Conservation (phyloP, 2,113 vertebrate species). For the Ictalurus furcatus region DNA sequence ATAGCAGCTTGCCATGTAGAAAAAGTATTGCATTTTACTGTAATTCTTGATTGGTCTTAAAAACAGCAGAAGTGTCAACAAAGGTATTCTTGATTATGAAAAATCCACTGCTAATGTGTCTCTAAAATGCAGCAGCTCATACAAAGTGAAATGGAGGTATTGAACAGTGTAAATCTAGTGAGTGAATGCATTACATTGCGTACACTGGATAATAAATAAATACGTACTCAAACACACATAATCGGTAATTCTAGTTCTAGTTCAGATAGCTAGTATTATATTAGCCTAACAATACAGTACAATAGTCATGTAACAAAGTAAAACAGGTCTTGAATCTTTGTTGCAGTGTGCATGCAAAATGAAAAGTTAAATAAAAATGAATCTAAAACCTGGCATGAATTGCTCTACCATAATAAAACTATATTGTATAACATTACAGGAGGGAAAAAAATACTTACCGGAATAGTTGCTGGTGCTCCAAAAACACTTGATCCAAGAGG, state of each 20-base stretch:
- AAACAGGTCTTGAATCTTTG: not conserved
- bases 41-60: not conserved
- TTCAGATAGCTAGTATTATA: not conserved
- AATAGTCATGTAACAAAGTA: not conserved
- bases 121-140: not conserved
- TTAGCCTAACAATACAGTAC: not conserved
- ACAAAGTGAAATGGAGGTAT: not conserved
- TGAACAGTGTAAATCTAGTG: not conserved
- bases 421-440: not conserved
- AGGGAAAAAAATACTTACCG: conserved; percentile 29
- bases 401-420: not conserved
- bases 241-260: not conserved
- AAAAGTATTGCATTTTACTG: not conserved
- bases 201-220: not conserved
- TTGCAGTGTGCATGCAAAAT: not conserved
- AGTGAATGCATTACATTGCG: not conserved
- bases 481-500: conserved; percentile 49
- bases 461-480: conserved; percentile 36
- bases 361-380: not conserved
- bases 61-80: not conserved
- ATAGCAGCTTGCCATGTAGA: not conserved
- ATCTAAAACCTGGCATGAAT: not conserved
- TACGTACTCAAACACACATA: not conserved
- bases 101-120: not conserved
- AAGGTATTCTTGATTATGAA: not conserved